Evolutionary conservation across 2,797 vertebrate genomes (phyloP), one percentile per base, ranked within the genome.

Genomic region (Sus cebifrons): DNA sequence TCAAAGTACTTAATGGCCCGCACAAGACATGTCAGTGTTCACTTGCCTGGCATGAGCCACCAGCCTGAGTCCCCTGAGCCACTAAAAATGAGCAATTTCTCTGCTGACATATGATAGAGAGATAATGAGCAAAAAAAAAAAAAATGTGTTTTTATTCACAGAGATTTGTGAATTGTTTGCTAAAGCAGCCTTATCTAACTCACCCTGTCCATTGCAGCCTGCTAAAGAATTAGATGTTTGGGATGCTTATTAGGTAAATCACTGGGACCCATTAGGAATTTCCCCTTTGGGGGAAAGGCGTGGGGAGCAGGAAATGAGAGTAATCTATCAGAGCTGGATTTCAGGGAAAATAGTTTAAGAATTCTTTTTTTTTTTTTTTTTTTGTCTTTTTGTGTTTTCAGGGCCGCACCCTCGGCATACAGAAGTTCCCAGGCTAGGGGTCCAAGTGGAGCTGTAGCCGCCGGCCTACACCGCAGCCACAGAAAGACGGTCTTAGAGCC

Each of bases 51-150:
- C 36, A 36, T 36, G 36, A 36, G 36, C 36, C 36, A 36, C 36
- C 36, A 36, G 36, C 3, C 36, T 56, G 62, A 49, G 27, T n/a
- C 36, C 44, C 44, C 49, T 5, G 20, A 94, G 18, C 12, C 27
- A 74, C 32, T 96, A n/a, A 58, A 82, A 9, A 36, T 56, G 73
- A 94, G 13, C 17, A 75, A 40, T 94, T 54, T 96, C 54, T 40
- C 16, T 82, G n/a, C 12, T 91, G 67, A 74, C 1, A 6, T 25
- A 11, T n/a, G 40, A 44, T 68, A 16, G 21, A 62, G 40, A 82
- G 2, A 13, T 17, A 44, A 62, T 54, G 6, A 75, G 10, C 40
- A 67, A 81, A 86, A 54, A 64, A 27, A 17, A 36, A 36, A 36
- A 36, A 36, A 36, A 36, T 3, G 36, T 73, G 17, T 58, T 27